Evolutionary conservation across 2,113 vertebrate species (phyloP).

Genomic region (Oreochromis spilurus): DNA sequence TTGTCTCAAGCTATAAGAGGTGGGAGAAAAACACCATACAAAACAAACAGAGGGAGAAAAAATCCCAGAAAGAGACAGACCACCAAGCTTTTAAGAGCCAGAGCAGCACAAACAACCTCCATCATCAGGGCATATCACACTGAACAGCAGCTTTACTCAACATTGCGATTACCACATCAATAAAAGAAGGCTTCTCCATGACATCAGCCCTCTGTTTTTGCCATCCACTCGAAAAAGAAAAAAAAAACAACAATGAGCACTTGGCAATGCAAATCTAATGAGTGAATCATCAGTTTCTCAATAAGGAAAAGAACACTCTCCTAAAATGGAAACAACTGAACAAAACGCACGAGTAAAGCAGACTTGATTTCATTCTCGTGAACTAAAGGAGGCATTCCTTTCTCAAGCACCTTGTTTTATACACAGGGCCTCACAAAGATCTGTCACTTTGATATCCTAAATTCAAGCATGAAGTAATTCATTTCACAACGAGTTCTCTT

Average conservation of each 20-base stretch:
- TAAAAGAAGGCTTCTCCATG: conserved; percentile 5
- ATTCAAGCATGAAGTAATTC: conserved; percentile 13
- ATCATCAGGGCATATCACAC: background rate
- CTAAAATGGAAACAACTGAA: background rate
- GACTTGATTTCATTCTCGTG: background rate
- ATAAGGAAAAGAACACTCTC: background rate
- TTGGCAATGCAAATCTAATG: background rate
- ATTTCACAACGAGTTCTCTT: conserved; percentile 18
- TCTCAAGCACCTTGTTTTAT: background rate
- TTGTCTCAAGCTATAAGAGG: background rate
- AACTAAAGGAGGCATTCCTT: background rate
- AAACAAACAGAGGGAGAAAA: background rate
- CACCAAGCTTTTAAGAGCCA: background rate
- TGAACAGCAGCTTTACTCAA: conserved; percentile 1
- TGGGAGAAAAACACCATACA: background rate
- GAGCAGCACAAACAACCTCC: conserved; percentile 37
- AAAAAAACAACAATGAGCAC: background rate
- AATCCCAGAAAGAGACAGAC: background rate
- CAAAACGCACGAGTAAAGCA: background rate
- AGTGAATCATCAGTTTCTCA: background rate
- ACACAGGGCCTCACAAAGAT: conserved; percentile 2
- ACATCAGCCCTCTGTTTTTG: background rate
- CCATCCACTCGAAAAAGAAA: background rate
- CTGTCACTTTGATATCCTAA: background rate
- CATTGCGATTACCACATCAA: conserved; percentile 20